phyloP scores from a whole-genome alignment of 2,888 invertebrate species.

The Chrysodeixis includens region DNA sequence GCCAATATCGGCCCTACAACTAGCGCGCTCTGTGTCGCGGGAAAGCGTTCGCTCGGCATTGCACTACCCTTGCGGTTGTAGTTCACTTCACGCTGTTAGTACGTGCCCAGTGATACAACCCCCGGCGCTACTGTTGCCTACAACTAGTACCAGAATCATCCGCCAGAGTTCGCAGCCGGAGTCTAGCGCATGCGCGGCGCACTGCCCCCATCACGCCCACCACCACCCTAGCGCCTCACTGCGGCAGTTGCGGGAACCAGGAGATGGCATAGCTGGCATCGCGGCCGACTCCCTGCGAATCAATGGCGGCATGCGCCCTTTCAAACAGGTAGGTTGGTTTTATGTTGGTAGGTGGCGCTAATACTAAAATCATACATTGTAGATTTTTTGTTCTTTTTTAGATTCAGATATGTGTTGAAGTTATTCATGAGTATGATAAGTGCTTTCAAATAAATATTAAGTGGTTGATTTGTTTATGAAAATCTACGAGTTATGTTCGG shows the following conservation, averaged over 20 bases:
- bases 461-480: background rate
- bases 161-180: constrained; percentile 96
- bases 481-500: background rate
- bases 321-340: constrained; percentile 95
- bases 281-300: constrained; percentile 98
- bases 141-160: constrained; percentile 94
- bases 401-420: constrained; percentile 9
- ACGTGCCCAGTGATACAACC: constrained; percentile 92
- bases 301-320: constrained; percentile 98
- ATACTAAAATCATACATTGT: constrained; percentile 46
- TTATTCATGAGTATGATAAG: constrained; percentile 37
- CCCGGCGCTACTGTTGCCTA: constrained; percentile 92
- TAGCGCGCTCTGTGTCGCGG: constrained; percentile 95
- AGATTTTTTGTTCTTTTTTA: constrained; percentile 40
- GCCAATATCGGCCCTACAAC: constrained; percentile 92
- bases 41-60: constrained; percentile 94
- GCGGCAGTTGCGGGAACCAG: constrained; percentile 94
- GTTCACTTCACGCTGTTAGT: constrained; percentile 86
- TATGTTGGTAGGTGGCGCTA: constrained; percentile 78
- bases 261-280: constrained; percentile 97
- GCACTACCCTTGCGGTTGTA: constrained; percentile 91
- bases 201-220: constrained; percentile 91
- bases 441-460: constrained; percentile 16
- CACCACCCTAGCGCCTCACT: constrained; percentile 95
- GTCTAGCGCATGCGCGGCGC: constrained; percentile 91